These are phyloP conservation scores for Cyprinodon variegatus DNA, from an alignment of 2,113 vertebrate genomes.

Conservation along the genomic window DNA sequence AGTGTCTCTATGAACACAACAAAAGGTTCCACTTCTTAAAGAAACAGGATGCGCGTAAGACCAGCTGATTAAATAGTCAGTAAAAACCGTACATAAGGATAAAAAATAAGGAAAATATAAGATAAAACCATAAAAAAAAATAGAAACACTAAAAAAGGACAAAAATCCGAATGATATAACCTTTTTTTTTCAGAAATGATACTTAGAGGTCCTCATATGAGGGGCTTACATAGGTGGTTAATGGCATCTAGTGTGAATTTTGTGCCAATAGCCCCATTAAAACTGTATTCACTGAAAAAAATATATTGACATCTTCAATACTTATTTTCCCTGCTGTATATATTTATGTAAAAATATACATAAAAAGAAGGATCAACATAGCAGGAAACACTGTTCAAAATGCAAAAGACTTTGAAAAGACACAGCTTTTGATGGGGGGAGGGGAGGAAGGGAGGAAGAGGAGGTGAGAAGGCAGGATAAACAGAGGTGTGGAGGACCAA, in stretches of 20 bases:
- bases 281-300: not conserved
- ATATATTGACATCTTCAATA: not conserved
- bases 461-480: conserved; percentile 41
- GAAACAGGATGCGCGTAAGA: no score
- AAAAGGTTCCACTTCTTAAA: no score
- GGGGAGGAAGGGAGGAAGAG: conserved; percentile 22
- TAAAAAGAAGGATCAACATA: not conserved
- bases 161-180: no score
- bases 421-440: conserved; percentile 35
- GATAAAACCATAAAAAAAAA: no score
- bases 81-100: no score
- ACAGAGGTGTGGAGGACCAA: conserved; percentile 57
- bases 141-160: no score
- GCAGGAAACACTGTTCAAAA: conserved; percentile 1
- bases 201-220: no score
- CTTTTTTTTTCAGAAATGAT: no score
- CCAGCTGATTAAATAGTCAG: no score
- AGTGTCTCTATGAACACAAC: no score
- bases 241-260: not conserved
- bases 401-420: conserved; percentile 12
- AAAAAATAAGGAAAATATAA: no score
- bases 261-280: not conserved
- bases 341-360: not conserved
- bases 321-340: not conserved
- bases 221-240: not conserved